A percentile compares a stretch with the other conserved stretches of the same genome.
Evolutionary conservation across 2,888 invertebrate genomes (phyloP).

Genomic region (Drosophila austrosaltans): DNA sequence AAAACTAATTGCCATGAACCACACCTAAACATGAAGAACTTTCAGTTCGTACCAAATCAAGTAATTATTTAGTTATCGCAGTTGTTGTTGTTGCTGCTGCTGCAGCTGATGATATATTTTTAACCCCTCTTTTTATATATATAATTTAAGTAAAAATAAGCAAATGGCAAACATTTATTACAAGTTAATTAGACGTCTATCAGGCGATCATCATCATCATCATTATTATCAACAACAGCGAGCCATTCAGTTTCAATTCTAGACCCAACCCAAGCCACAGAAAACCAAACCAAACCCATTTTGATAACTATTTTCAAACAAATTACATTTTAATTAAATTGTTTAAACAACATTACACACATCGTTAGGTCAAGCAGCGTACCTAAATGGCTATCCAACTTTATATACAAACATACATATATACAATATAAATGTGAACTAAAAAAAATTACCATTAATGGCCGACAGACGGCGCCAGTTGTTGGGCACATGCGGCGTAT

Average conservation of each 20-base stretch:
- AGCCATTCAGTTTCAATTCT: constrained; percentile 13
- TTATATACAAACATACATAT: constrained; percentile 31
- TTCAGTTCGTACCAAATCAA: constrained; percentile 33
- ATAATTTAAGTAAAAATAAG: constrained; percentile 77
- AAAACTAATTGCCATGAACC: constrained; percentile 20
- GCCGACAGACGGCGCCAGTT: constrained; percentile 71
- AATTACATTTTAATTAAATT: constrained; percentile 83
- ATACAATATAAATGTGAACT: constrained; percentile 32
- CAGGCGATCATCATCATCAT: constrained; percentile 66
- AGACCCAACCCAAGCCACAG: constrained; percentile 25
- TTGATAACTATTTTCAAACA: constrained; percentile 79
- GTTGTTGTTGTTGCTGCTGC: constrained; percentile 33
- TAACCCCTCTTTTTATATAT: constrained; percentile 28
- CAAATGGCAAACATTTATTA: constrained; percentile 78
- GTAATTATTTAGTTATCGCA: constrained; percentile 56
- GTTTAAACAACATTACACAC: constrained; percentile 82
- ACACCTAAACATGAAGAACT: constrained; percentile 25
- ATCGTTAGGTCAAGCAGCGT: constrained; percentile 80
- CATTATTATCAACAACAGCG: constrained; percentile 48
- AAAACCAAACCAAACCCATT: constrained; percentile 61
- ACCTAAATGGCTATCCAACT: constrained; percentile 68
- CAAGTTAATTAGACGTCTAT: constrained; percentile 77
- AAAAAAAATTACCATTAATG: constrained; percentile 71
- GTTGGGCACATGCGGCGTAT: constrained; percentile 70
- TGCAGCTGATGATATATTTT: constrained; percentile 21